Evolutionary conservation across 1,140 invertebrate species (phyloP), one percentile per base, ranked within the genome.

Genomic region (Scaptomyza hsui): DNA sequence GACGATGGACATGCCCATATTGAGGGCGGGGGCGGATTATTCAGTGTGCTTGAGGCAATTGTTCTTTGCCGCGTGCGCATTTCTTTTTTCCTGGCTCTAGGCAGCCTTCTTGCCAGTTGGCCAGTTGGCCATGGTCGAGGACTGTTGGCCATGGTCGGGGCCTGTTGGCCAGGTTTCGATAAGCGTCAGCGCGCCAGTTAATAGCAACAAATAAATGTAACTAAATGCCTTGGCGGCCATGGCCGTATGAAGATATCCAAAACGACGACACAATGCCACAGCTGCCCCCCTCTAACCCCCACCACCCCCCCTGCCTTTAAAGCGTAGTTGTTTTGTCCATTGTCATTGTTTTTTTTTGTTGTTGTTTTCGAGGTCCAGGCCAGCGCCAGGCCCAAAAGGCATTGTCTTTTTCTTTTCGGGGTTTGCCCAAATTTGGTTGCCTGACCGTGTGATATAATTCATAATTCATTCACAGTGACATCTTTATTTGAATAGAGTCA

Each of bases 201-300:
- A 90, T 90, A 85, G 88, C 82, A 90, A 90, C 88, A 90, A 90
- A 90, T 90, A 88, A 90, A 90, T 90, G 82, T 83, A 90, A 85
- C 88, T 90, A 90, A 90, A 90, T 90, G 32, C 32, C 32, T 49
- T 65, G 71, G 69, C 55, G 37, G 37, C 51, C 10, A 55, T 44
- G 53, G 71, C 71, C 65, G 78, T 90, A 90, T 90, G 88, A 90
- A 90, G 88, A 90, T 90, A 90, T 90, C 88, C 71, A 90, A 90
- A 88, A 74, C 67, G 85, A 80, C 78, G 88, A 89, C 88, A 90
- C 88, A 90, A 83, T 90, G 88, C 79, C 45, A 76, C 73, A 82
- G 86, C 86, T 72, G 60, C 81, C 53, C 48, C 21, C 45, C n/a
- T 41, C 29, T 4, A 26, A 26, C 24, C 24, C 24, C 2, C 24